Percentiles rank a stretch among this genome's conserved stretches.
Evolutionary conservation across 2,113 vertebrate species (phyloP).

Genomic region (Xenopus laevis): DNA sequence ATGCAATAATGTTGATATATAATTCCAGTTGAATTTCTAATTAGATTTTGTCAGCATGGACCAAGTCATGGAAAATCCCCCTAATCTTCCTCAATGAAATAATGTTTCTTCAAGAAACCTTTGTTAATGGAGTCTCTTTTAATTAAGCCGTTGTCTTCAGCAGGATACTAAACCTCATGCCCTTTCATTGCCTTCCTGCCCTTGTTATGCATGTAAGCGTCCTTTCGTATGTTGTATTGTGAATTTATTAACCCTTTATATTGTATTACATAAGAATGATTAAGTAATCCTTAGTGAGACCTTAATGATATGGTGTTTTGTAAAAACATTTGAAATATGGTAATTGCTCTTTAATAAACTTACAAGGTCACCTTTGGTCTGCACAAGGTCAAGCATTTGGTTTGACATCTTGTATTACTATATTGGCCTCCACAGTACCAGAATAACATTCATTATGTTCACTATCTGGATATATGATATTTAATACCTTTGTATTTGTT

Average conservation of each 20-base stretch:
- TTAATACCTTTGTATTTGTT: too few species aligned
- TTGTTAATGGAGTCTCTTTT: conserved; percentile 59
- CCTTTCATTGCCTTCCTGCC: conserved; percentile 41
- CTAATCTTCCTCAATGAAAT: conserved; percentile 75
- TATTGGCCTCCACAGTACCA: too few species aligned
- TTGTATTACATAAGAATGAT: not conserved
- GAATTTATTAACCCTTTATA: conserved; percentile 17
- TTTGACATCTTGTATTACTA: too few species aligned
- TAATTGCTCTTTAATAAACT: too few species aligned
- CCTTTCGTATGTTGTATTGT: conserved; percentile 25
- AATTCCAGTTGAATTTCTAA: conserved; percentile 84
- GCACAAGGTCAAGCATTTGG: too few species aligned
- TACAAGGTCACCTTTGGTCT: too few species aligned
- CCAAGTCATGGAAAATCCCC: conserved; percentile 64
- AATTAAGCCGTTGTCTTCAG: conserved; percentile 69
- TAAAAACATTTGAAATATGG: too few species aligned
- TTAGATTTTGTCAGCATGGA: conserved; percentile 84
- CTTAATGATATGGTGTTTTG: too few species aligned
- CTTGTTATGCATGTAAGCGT: conserved; percentile 18
- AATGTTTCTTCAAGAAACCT: conserved; percentile 69
- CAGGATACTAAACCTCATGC: conserved; percentile 50
- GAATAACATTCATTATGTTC: too few species aligned
- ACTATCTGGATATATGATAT: too few species aligned
- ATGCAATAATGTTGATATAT: conserved; percentile 89
- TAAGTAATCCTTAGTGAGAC: not conserved